Evolutionary conservation across 2,113 vertebrate species (phyloP).

Genomic region (Petromus typicus): DNA sequence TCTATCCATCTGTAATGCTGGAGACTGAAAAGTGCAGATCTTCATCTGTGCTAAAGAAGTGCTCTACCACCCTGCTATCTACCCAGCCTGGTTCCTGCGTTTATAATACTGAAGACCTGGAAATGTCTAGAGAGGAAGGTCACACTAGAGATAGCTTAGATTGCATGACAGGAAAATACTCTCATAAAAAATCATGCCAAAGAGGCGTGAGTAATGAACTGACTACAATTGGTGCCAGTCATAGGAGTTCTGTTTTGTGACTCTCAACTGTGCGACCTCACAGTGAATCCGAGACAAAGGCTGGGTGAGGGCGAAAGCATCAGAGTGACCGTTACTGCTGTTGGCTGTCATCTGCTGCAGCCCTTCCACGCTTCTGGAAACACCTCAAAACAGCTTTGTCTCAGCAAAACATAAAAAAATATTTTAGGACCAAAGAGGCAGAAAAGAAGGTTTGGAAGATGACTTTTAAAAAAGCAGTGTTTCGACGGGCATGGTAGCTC

Average conservation of each 20-base stretch:
- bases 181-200: background rate
- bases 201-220: background rate
- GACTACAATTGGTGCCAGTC: background rate
- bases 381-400: background rate
- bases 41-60: background rate
- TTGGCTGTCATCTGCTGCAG: background rate
- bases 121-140: background rate
- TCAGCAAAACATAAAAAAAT: background rate
- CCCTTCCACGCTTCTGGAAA: background rate
- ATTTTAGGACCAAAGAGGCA: slow-evolving; percentile 7
- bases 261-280: background rate
- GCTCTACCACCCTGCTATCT: background rate
- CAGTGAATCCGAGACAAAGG: background rate
- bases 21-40: background rate
- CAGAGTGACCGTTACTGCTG: background rate
- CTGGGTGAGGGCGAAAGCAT: background rate
- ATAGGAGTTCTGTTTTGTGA: background rate
- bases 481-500: too few relatives aligned
- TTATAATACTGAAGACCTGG: background rate
- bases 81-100: background rate
- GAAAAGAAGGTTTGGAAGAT: slow-evolving; percentile 19
- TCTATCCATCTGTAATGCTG: background rate
- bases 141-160: background rate
- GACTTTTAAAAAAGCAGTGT: background rate
- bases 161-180: background rate